These are phyloP conservation scores for Tachina lurida DNA, from an alignment of 2,888 invertebrate species.

Conservation along the genomic window DNA sequence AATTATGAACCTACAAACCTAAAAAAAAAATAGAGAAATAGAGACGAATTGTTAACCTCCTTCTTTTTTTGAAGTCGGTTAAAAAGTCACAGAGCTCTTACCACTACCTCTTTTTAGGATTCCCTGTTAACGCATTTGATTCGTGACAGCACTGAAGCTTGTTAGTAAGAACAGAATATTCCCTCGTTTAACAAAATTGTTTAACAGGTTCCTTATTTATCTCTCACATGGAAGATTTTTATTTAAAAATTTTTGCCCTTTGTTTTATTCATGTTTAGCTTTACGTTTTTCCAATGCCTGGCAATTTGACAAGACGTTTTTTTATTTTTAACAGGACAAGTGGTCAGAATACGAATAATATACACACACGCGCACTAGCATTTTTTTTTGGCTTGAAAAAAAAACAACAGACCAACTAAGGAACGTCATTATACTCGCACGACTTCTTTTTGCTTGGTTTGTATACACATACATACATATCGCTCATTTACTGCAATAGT, in stretches of 20 bases:
- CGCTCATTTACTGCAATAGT: too few relatives aligned
- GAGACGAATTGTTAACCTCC: too few relatives aligned
- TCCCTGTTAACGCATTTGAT: background rate
- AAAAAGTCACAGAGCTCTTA: too few relatives aligned
- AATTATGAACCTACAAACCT: too few relatives aligned
- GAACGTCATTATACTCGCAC: conserved; percentile 22
- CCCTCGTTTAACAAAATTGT: conserved; percentile 51
- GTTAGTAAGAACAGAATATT: conserved; percentile 28
- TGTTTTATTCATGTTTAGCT: conserved; percentile 32
- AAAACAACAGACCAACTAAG: conserved; percentile 3
- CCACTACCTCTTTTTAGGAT: background rate
- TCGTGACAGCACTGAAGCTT: conserved; percentile 69
- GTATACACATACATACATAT: too few relatives aligned
- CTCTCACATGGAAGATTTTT: conserved; percentile 45
- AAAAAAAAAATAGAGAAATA: too few relatives aligned
- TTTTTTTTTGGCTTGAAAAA: conserved; percentile 7
- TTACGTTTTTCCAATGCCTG: conserved; percentile 46
- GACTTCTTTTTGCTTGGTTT: conserved; percentile 7
- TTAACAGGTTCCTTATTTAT: conserved; percentile 71
- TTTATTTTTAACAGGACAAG: conserved; percentile 49
- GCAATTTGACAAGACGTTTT: conserved; percentile 62
- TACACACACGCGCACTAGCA: background rate
- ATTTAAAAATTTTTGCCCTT: conserved; percentile 21
- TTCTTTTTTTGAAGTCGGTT: too few relatives aligned
- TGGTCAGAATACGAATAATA: conserved; percentile 54